Conservation (phyloP, 2,888 invertebrate species). For the Flexamia atlantica region DNA sequence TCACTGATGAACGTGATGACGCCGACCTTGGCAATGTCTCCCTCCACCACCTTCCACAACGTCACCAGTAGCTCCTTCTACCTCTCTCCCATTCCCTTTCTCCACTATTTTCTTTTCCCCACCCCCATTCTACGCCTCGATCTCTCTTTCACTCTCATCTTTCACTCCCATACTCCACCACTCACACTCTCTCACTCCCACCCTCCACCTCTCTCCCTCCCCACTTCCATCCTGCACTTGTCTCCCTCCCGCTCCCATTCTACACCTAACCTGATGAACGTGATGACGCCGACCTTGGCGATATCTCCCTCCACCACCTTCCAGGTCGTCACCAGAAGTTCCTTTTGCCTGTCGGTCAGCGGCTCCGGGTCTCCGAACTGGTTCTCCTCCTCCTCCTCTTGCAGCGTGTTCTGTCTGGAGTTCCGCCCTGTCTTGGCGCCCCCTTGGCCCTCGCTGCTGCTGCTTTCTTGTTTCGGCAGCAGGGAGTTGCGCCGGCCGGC, state of each 20-base stretch:
- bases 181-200: too few relatives aligned
- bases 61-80: conserved; percentile 74
- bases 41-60: conserved; percentile 72
- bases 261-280: conserved; percentile 74
- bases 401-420: conserved; percentile 69
- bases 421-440: conserved; percentile 44
- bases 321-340: conserved; percentile 73
- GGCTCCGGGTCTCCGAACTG: conserved; percentile 64
- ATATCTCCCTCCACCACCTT: conserved; percentile 74
- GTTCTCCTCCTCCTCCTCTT: conserved; percentile 66
- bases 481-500: conserved; percentile 69
- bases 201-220: background rate
- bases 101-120: too few relatives aligned
- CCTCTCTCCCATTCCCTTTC: conserved; percentile 74
- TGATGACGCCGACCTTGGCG: conserved; percentile 75
- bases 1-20: too few relatives aligned
- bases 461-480: conserved; percentile 68
- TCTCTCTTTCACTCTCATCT: too few relatives aligned
- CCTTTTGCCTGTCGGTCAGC: conserved; percentile 73
- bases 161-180: too few relatives aligned
- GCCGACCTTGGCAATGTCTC: too few relatives aligned
- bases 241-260: conserved; percentile 65
- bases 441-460: conserved; percentile 60
- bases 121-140: too few relatives aligned
- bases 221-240: background rate